Evolutionary conservation across 2,797 vertebrate species (phyloP), one percentile per base, ranked within the genome.

Genomic region (Acanthurus lineatus): DNA sequence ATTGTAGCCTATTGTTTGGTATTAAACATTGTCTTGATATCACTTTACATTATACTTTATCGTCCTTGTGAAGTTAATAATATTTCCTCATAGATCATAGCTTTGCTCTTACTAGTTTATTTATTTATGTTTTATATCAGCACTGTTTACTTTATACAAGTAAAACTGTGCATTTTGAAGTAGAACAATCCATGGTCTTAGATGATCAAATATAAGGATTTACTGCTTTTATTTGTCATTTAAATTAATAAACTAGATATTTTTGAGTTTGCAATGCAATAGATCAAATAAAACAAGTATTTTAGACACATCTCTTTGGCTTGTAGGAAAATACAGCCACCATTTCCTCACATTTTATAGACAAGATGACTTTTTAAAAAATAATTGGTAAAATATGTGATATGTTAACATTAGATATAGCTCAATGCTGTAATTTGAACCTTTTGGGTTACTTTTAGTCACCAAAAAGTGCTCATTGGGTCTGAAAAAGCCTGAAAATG

Each of bases 351-450:
- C 5, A 35, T 35, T 17, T 65, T 51, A 19, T 20, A 61, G 5
- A n/a, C 5, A 61, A 62, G 9, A 48, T 19, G 1, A 2, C 22
- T 67, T 42, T n/a, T 11, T 20, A 48, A n/a, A 60, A 32, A 44
- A 9, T 19, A 22, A 14, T 20, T 3, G 28, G 1, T 14, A 9
- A 0, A 48, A 32, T 17, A 1, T 20, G 0, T 32, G 3, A 32
- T 3, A 32, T 32, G 28, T 32, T 3, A 32, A 44, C 48, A 3
- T 11, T 9, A n/a, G 5, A 1, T 42, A 15, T 28, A 59, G 20
- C n/a, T 0, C 8, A 6, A 38, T 20, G 12, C 14, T 49, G 5
- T 64, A 2, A 54, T 35, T 4, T 38, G 12, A 0, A 38, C 9
- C 8, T 62, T 28, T 15, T 25, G 32, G 54, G 20, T 32, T 4